These are phyloP conservation scores for Pammene fasciana DNA, from an alignment of 2,888 invertebrate genomes.

Conservation along the genomic window DNA sequence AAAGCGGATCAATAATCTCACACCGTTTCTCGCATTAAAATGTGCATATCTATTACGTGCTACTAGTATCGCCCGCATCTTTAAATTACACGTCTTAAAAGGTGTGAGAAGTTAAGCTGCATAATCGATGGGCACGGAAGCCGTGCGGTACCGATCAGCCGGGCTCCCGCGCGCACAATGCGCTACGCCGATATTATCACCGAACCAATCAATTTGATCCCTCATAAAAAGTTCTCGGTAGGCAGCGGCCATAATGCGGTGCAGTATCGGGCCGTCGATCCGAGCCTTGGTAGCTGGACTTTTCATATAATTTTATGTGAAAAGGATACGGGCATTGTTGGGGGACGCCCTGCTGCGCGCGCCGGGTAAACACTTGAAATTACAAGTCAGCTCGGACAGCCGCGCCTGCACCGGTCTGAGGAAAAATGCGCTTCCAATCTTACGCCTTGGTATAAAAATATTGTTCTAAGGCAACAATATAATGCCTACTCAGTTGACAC, in stretches of 20 bases:
- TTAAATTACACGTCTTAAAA: constrained; percentile 67
- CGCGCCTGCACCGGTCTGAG: constrained; percentile 46
- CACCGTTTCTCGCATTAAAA: constrained; percentile 54
- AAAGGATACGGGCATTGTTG: constrained; percentile 83
- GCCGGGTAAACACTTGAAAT: constrained; percentile 81
- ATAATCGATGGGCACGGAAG: constrained; percentile 62
- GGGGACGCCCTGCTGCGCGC: constrained; percentile 74
- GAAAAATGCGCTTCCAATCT: constrained; percentile 81
- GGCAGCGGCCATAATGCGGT: constrained; percentile 72
- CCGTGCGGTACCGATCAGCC: constrained; percentile 50
- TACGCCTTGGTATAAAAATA: constrained; percentile 78
- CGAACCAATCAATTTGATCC: constrained; percentile 83
- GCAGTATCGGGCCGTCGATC: constrained; percentile 76
- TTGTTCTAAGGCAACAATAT: constrained; percentile 45
- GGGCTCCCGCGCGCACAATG: constrained; percentile 60
- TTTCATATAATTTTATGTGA: constrained; percentile 83
- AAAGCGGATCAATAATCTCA: constrained; percentile 37
- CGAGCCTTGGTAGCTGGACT: constrained; percentile 76
- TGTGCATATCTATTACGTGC: constrained; percentile 65
- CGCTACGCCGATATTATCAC: constrained; percentile 76
- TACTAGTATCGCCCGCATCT: constrained; percentile 56
- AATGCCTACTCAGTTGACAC: constrained; percentile 23
- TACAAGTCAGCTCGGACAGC: constrained; percentile 74
- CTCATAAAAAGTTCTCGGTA: constrained; percentile 81
- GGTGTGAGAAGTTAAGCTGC: constrained; percentile 70